phyloP scores from a whole-genome alignment of 2,888 invertebrate genomes.

The Thumatha senex region DNA sequence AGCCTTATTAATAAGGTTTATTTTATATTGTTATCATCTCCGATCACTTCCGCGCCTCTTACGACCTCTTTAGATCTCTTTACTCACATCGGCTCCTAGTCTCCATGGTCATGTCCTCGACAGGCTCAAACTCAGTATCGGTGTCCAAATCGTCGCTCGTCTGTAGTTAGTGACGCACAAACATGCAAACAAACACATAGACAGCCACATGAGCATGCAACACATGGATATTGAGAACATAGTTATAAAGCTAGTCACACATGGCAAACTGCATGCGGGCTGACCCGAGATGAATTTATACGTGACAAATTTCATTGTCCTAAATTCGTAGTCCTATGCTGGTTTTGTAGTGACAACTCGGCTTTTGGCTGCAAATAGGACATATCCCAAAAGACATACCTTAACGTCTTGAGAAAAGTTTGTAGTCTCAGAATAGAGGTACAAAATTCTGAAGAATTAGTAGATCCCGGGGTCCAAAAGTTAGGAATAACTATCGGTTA shows the following conservation, averaged over 20 bases:
- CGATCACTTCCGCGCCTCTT: not conserved
- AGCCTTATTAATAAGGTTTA: too few species aligned
- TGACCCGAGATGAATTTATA: too few species aligned
- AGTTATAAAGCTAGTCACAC: not conserved
- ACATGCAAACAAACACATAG: slow-evolving; percentile 39
- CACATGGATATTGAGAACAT: slow-evolving; percentile 17
- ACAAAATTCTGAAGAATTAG: too few species aligned
- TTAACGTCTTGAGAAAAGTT: too few species aligned
- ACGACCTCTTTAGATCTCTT: not conserved
- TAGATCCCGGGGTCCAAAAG: not conserved
- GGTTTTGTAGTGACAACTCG: too few species aligned
- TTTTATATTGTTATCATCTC: too few species aligned
- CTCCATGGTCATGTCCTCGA: slow-evolving; percentile 87
- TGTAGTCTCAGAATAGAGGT: too few species aligned
- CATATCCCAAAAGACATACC: too few species aligned
- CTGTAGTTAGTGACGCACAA: slow-evolving; percentile 59
- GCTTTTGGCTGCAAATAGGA: too few species aligned
- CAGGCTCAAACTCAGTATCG: slow-evolving; percentile 87
- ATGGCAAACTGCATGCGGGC: not conserved
- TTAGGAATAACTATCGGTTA: too few species aligned
- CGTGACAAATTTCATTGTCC: too few species aligned
- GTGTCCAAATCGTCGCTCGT: slow-evolving; percentile 87
- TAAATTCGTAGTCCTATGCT: too few species aligned
- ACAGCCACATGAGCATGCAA: slow-evolving; percentile 40
- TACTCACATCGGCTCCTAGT: slow-evolving; percentile 72